Conservation (phyloP, 2,113 vertebrate genomes). For the Osmerus eperlanus region DNA sequence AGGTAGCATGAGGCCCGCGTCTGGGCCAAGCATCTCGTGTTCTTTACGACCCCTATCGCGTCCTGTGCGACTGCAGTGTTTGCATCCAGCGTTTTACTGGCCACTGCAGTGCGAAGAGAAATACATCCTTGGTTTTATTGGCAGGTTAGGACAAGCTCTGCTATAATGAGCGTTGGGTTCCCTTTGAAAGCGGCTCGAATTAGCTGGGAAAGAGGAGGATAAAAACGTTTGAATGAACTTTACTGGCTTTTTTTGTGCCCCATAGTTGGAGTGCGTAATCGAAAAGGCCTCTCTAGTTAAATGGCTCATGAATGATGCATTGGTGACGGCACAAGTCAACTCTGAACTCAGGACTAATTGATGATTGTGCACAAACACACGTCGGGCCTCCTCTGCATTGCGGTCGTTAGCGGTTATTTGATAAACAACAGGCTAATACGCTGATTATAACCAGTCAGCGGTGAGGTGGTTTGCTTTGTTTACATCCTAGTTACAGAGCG, state of each 20-base stretch:
- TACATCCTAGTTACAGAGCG: constrained; percentile 66
- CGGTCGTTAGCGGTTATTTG: constrained; percentile 71
- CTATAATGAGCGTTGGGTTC: constrained; percentile 62
- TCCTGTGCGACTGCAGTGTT: constrained; percentile 27
- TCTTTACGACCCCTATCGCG: constrained; percentile 28
- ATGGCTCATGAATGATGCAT: constrained; percentile 68
- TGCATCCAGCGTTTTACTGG: constrained; percentile 56
- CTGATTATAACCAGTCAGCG: constrained; percentile 69
- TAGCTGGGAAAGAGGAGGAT: constrained; percentile 38
- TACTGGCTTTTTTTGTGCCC: constrained; percentile 32
- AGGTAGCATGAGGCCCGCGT: not conserved
- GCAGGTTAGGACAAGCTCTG: constrained; percentile 48
- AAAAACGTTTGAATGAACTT: constrained; percentile 53
- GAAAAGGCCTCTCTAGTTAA: constrained; percentile 46
- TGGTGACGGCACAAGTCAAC: constrained; percentile 55
- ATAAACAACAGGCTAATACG: constrained; percentile 74
- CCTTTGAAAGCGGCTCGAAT: constrained; percentile 58
- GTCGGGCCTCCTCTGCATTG: constrained; percentile 57
- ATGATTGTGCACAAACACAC: constrained; percentile 68
- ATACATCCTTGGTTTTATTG: constrained; percentile 58
- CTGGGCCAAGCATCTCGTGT: constrained; percentile 30
- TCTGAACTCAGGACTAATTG: constrained; percentile 67
- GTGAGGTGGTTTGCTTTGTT: constrained; percentile 58
- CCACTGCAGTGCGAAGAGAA: constrained; percentile 46
- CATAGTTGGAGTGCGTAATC: constrained; percentile 44